These are phyloP conservation scores for Corythornis madagascariensis DNA, from an alignment of 2,113 vertebrate species.

Conservation along the genomic window DNA sequence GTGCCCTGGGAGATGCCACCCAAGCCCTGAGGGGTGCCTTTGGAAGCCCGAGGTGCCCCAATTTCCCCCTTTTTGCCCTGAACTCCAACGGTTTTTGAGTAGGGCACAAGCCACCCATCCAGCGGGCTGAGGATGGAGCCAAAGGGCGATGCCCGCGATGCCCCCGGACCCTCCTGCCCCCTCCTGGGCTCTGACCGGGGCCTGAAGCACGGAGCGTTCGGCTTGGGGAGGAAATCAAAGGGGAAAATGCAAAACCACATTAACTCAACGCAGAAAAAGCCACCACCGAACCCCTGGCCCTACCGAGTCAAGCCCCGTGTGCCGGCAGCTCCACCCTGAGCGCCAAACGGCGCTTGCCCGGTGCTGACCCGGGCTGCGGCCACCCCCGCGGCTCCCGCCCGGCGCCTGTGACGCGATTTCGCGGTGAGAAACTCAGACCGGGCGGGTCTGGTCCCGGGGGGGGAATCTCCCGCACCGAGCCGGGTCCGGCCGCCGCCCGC, in stretches of 20 bases:
- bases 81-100: accelerated
- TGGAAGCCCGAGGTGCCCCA: neutral
- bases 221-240: neutral
- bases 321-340: neutral
- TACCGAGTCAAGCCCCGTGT: accelerated
- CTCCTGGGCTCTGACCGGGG: neutral
- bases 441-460: neutral
- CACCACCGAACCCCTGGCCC: accelerated
- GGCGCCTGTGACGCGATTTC: neutral
- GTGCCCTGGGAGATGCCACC: neutral
- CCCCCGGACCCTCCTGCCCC: neutral
- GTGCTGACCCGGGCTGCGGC: neutral
- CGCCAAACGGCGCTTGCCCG: neutral
- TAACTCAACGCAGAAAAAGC: accelerated
- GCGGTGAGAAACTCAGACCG: neutral
- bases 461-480: too few relatives aligned
- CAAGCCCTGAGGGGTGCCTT: accelerated
- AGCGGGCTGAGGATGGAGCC: accelerated
- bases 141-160: too few relatives aligned
- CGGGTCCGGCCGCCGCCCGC: neutral
- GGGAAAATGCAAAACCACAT: neutral
- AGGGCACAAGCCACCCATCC: accelerated
- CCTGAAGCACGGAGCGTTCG: accelerated
- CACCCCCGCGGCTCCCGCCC: neutral
- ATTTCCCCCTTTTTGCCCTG: accelerated